Base-by-base conservation (phyloP, 2,888 invertebrate genomes). In the Malthinus seriepunctatus region DNA sequence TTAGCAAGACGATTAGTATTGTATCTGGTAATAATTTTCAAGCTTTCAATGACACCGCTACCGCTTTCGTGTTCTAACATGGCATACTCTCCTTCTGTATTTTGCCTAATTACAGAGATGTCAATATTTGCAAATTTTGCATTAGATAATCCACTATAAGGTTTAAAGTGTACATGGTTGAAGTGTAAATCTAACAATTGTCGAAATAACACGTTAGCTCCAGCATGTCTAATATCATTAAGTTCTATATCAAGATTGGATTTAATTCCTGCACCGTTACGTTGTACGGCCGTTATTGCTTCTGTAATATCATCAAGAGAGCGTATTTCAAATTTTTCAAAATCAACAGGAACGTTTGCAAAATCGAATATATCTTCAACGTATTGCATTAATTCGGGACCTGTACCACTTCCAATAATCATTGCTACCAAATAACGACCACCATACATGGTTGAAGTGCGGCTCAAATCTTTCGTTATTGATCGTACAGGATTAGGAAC, bases 51-150 rank as follows among this genome's bases (percentile, higher is more conserved):
- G 37, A 87, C 82, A 9, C 86, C 86, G 8, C 76, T 72, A n/a
- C 82, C 81, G 64, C 79, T 81, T 78, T 83, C 82, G 72, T 87
- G 86, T 71, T 88, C 87, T 37, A 86, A 72, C 77, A 81, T 83
- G 12, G 82, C 77, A 69, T 86, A 87, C 72, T 87, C 86, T 8
- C 86, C 87, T 74, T 87, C 86, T 1, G 85, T 86, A 71, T 88
- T 87, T 70, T 88, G 86, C 31, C 87, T 75, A 45, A 87, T 82
- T 38, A 87, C 68, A 9, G 84, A 79, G 45, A 86, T 77, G 69
- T 88, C 86, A 33, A 87, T 73, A 57, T 81, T 77, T 14, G 72
- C 61, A 71, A 79, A 75, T 59, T 68, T 72, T 47, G 78, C 71
- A 9, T 74, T 76, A 4, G 72, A 69, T 1, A 86, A 74, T 9